Conservation (phyloP, 2,797 vertebrate genomes). For the Tragopan temminckii region DNA sequence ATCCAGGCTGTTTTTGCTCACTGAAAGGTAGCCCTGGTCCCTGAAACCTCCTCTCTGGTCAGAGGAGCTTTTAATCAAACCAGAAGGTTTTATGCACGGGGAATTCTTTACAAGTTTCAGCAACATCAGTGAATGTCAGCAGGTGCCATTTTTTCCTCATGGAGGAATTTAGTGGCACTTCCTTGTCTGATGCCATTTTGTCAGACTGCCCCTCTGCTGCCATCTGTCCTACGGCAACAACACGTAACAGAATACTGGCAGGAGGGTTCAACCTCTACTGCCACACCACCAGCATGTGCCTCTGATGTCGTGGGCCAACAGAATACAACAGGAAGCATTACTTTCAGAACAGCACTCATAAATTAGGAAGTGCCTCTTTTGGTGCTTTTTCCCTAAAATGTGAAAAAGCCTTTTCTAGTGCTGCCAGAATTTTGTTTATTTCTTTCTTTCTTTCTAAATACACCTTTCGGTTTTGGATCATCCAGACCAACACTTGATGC, state of each 20-base stretch:
- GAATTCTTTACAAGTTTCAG: background rate
- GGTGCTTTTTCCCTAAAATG: background rate
- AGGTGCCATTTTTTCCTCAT: background rate
- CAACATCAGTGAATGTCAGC: background rate
- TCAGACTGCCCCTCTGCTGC: background rate
- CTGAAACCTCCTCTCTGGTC: background rate
- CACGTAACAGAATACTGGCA: background rate
- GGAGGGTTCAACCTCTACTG: background rate
- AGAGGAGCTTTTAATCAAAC: background rate
- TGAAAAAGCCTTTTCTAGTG: background rate
- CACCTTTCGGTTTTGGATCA: fast-evolving
- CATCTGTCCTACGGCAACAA: background rate
- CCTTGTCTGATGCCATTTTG: background rate
- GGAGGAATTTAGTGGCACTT: background rate
- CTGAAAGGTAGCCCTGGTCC: background rate
- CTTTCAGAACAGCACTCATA: background rate
- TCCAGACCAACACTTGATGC: background rate
- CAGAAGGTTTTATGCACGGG: background rate
- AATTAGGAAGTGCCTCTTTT: background rate
- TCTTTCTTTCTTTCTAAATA: background rate
- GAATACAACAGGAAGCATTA: background rate
- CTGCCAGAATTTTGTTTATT: background rate
- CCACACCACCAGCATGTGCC: background rate
- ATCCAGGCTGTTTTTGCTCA: fast-evolving
- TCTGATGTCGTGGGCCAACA: background rate